Conservation (phyloP, 2,797 vertebrate genomes). For the Chelon auratus region DNA sequence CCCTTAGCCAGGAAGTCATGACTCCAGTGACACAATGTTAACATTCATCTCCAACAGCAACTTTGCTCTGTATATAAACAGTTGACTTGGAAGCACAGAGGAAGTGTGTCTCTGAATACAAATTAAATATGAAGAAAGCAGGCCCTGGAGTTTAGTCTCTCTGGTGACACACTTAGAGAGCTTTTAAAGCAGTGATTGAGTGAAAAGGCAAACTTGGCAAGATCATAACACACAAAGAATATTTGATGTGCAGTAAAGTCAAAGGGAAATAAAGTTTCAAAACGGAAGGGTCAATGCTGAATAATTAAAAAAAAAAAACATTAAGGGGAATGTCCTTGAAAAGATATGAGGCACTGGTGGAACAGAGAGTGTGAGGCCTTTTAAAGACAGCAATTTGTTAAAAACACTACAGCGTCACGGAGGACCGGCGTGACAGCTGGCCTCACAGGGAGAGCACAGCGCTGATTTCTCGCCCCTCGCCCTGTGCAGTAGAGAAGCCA, state of each 20-base stretch:
- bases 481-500: conserved; percentile 62
- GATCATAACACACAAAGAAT: conserved; percentile 32
- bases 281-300: conserved; percentile 34
- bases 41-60: conserved; percentile 61
- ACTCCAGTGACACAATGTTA: conserved; percentile 54
- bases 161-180: conserved; percentile 47
- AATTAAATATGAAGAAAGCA: conserved; percentile 67
- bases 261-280: conserved; percentile 19
- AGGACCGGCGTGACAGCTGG: conserved; percentile 57
- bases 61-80: conserved; percentile 60
- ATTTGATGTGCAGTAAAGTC: conserved; percentile 24
- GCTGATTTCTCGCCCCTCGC: conserved; percentile 40
- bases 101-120: conserved; percentile 63
- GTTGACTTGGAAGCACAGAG: conserved; percentile 63
- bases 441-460: conserved; percentile 51
- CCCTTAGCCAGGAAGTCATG: conserved; percentile 51
- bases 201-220: conserved; percentile 27
- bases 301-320: conserved; percentile 48
- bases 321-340: conserved; percentile 63
- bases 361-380: conserved; percentile 49
- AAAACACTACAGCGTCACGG: conserved; percentile 43
- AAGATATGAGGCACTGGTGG: conserved; percentile 48
- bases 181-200: conserved; percentile 22
- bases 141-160: conserved; percentile 39
- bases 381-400: conserved; percentile 77